Base-by-base conservation (phyloP, 2,888 invertebrate genomes). In the Caenorhabditis uteleia region DNA sequence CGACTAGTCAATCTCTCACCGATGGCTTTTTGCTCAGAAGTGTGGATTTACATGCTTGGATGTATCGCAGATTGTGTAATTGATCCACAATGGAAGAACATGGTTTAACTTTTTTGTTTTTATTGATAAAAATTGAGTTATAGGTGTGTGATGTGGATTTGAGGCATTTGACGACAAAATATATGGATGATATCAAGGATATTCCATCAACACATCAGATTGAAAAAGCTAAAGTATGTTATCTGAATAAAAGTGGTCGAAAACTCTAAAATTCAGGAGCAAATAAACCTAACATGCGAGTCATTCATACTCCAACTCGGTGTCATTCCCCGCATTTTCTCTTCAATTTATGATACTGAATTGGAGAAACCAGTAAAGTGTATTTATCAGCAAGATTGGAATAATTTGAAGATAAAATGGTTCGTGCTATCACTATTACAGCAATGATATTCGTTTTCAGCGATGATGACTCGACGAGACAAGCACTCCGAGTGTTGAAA, bases 21-120 rank as follows among this genome's bases (percentile, higher is more conserved):
- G 7, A 16, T 56, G 3, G 40, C 51, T 1, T 61, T 46, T 26
- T 46, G 50, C 16, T 47, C 61, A 7, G 61, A 61, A 36, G 42
- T 56, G 7, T 61, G 61, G 61, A 46, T 61, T 36, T 39, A 45
- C 0, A 46, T 56, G 2, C 23, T 56, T n/a, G 25, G 36, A 16
- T 50, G 55, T 2, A 23, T 61, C 10, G 14, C 46, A 5, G 61
- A 61, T 36, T 50, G 61, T 5, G 49, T 29, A 21, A 46, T 61
- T 10, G 55, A 61, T 4, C 50, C 50, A 21, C 18, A 23, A n/a
- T 56, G 55, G 55, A 29, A n/a, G 1, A 10, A 0, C 0, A 55
- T 61, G 49, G 49, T 55, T 20, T 46, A 51, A 18, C n/a, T n/a
- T n/a, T n/a, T n/a, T n/a, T n/a, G n/a, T n/a, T n/a, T n/a, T n/a